These are phyloP conservation scores for Microctenopoma lineatum DNA, from an alignment of 2,797 vertebrate genomes.

Conservation along the genomic window DNA sequence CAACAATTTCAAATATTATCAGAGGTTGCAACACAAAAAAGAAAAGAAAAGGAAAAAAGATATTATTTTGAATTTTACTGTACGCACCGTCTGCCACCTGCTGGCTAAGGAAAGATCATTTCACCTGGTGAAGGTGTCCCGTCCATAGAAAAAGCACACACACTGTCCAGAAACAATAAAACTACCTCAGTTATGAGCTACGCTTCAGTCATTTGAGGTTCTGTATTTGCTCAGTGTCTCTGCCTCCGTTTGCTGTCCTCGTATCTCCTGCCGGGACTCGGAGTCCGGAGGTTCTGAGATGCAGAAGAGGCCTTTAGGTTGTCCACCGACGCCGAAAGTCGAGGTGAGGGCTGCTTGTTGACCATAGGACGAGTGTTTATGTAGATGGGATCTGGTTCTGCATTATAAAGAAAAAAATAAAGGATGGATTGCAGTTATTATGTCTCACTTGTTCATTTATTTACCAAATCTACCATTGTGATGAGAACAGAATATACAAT, in stretches of 20 bases:
- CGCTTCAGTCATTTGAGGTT: accelerated
- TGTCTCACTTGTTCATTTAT: no score
- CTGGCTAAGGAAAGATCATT: conserved; percentile 20
- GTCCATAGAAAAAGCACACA: neutral
- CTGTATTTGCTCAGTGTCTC: conserved; percentile 6
- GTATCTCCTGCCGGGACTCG: conserved; percentile 10
- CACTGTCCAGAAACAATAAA: neutral
- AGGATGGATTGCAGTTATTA: neutral
- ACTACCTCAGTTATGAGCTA: neutral
- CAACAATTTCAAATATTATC: neutral
- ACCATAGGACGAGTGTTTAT: conserved; percentile 54
- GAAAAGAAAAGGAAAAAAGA: neutral
- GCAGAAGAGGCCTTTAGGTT: conserved; percentile 23
- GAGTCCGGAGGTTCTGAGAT: conserved; percentile 29
- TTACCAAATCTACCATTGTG: no score
- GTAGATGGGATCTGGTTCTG: conserved; percentile 65
- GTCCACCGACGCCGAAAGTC: accelerated
- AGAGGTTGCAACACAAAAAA: neutral
- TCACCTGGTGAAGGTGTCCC: neutral
- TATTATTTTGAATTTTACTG: neutral
- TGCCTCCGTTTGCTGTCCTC: conserved; percentile 13
- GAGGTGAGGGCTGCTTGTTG: conserved; percentile 50
- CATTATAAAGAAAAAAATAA: neutral
- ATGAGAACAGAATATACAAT: no score
- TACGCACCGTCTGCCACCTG: conserved; percentile 49